Percentiles rank a stretch among this genome's conserved stretches.
phyloP scores from a whole-genome alignment of 53 echinoderm and acorn worm species.

The Pentamera pediparva region DNA sequence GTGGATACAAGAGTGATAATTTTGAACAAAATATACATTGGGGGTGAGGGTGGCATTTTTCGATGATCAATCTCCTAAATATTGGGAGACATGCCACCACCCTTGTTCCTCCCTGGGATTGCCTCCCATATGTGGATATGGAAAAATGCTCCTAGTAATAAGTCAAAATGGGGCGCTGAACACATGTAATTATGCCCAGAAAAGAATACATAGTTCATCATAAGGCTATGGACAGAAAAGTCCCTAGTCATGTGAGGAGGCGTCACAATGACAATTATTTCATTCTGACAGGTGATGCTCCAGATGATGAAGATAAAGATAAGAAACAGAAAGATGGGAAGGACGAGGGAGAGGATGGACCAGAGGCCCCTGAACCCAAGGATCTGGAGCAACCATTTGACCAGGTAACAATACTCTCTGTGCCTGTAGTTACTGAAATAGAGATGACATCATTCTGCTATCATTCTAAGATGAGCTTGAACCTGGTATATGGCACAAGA shows the following conservation, averaged over 20 bases:
- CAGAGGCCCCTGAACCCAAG: slow-evolving; percentile 60
- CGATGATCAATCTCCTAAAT: too few relatives aligned
- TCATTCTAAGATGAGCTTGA: not conserved
- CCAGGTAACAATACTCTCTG: slow-evolving; percentile 53
- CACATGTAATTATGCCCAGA: not conserved
- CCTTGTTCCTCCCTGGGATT: not conserved
- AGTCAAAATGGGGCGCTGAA: not conserved
- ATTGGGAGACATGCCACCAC: not conserved
- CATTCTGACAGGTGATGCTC: not conserved
- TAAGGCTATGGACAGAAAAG: too few relatives aligned
- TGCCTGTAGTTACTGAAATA: not conserved
- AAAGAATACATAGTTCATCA: too few relatives aligned
- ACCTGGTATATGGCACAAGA: not conserved
- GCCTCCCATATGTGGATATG: too few relatives aligned
- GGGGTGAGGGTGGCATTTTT: too few relatives aligned
- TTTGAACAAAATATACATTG: too few relatives aligned
- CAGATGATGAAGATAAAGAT: slow-evolving; percentile 53
- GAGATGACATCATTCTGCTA: not conserved
- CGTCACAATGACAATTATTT: too few relatives aligned
- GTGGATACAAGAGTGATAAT: too few relatives aligned
- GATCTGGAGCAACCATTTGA: slow-evolving; percentile 78
- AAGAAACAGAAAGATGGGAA: slow-evolving; percentile 51
- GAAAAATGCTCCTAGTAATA: not conserved
- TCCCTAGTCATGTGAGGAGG: too few relatives aligned
- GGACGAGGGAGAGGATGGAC: slow-evolving; percentile 40